Conservation (phyloP, 2,888 invertebrate species). For the Myopa testacea region DNA sequence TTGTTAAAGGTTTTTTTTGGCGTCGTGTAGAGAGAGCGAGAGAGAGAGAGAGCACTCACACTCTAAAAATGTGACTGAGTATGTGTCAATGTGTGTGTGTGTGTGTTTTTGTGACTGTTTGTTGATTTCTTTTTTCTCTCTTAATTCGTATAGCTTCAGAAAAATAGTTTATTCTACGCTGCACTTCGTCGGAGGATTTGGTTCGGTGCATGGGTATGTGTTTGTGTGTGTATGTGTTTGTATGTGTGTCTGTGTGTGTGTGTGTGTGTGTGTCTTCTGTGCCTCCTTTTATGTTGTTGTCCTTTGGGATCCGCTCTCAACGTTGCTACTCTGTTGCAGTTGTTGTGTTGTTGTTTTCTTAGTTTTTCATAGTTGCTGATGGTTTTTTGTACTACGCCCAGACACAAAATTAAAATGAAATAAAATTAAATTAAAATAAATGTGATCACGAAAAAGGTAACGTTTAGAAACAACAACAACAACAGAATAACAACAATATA, state of each 20-base stretch:
- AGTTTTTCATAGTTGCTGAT: too few relatives aligned
- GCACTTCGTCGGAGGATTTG: too few relatives aligned
- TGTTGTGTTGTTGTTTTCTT: not conserved
- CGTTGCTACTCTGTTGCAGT: constrained; percentile 17
- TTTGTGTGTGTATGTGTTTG: not conserved
- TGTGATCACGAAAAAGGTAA: not conserved
- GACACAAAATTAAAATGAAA: constrained; percentile 38
- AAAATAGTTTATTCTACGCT: not conserved
- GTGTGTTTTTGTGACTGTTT: constrained; percentile 11
- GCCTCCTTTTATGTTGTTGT: not conserved
- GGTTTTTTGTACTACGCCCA: not conserved
- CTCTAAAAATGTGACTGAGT: not conserved
- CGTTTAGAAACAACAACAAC: constrained; percentile 1
- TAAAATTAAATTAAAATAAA: constrained; percentile 38
- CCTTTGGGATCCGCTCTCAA: not conserved
- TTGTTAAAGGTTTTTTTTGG: constrained; percentile 15
- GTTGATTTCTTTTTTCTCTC: not conserved
- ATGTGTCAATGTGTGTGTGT: not conserved
- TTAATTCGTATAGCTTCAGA: not conserved
- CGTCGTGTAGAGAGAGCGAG: not conserved
- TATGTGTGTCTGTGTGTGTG: not conserved
- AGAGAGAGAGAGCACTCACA: not conserved
- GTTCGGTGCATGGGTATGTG: not conserved
- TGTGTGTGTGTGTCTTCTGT: not conserved
- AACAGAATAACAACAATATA: constrained; percentile 7